A percentile compares a stretch with the other conserved stretches of the same genome.
phyloP scores from a whole-genome alignment of 2,113 vertebrate species.

The Dissostichus mawsoni region DNA sequence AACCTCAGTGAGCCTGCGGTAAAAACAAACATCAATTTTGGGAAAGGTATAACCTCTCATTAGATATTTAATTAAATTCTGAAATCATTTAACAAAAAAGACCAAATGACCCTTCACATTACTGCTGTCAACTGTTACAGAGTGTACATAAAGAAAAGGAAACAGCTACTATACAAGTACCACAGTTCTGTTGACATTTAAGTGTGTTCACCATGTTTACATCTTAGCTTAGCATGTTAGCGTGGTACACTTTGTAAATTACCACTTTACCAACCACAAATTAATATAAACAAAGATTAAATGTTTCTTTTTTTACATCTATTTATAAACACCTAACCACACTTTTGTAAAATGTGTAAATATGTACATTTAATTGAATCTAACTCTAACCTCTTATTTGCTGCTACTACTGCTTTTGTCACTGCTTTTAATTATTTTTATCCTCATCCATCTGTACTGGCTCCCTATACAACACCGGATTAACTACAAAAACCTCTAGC shows the following conservation, averaged over 20 bases:
- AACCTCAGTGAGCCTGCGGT: background rate
- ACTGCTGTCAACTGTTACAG: background rate
- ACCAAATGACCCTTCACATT: background rate
- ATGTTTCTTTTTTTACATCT: too few relatives aligned
- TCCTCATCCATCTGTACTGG: too few relatives aligned
- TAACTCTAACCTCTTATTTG: too few relatives aligned
- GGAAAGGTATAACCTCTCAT: background rate
- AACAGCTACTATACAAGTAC: background rate
- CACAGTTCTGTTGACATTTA: background rate
- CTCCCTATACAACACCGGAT: too few relatives aligned
- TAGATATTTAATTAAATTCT: background rate
- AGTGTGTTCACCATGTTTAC: background rate
- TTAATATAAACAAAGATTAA: too few relatives aligned
- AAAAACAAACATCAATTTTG: background rate
- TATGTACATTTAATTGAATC: too few relatives aligned
- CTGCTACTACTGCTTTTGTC: too few relatives aligned
- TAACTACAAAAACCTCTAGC: too few relatives aligned
- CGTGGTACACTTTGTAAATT: background rate
- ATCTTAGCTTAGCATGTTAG: background rate
- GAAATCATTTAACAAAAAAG: background rate
- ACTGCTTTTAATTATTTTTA: too few relatives aligned
- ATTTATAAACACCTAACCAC: too few relatives aligned
- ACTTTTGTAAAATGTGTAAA: too few relatives aligned
- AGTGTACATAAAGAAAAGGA: background rate
- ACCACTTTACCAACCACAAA: too few relatives aligned